Conservation (phyloP, 2,113 vertebrate genomes). For the Brachyistius frenatus region DNA sequence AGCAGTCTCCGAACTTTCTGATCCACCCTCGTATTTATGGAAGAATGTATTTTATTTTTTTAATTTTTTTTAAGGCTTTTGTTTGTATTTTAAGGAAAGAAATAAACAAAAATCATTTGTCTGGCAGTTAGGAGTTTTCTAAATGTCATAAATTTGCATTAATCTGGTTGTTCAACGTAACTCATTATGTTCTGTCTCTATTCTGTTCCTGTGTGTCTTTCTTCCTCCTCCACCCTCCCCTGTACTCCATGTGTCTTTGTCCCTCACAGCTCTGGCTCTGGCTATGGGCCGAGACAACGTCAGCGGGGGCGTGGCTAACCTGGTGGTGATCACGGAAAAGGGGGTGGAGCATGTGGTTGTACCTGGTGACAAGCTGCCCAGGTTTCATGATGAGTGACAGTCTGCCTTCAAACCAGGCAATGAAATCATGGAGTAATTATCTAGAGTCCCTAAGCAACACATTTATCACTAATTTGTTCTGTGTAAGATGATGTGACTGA, state of each 20-base stretch:
- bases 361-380: conserved; percentile 81
- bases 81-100: too few species aligned
- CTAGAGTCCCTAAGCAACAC: fast-evolving
- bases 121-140: too few species aligned
- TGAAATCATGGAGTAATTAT: background rate
- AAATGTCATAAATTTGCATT: too few species aligned
- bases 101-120: too few species aligned
- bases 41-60: too few species aligned
- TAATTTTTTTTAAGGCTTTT: too few species aligned
- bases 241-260: background rate
- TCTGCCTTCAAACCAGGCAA: background rate
- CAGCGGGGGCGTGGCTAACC: conserved; percentile 82
- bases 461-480: background rate
- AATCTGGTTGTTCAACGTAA: background rate
- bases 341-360: conserved; percentile 81
- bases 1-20: too few species aligned
- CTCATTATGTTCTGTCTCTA: background rate
- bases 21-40: too few species aligned
- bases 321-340: conserved; percentile 78
- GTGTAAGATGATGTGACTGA: background rate
- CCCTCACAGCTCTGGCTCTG: conserved; percentile 76
- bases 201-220: background rate
- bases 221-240: background rate
- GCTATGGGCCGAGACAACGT: conserved; percentile 85
- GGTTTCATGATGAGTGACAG: conserved; percentile 76